Evolutionary conservation across 2,888 invertebrate species (phyloP), one percentile per base, ranked within the genome.

Genomic region (Meganola albula): DNA sequence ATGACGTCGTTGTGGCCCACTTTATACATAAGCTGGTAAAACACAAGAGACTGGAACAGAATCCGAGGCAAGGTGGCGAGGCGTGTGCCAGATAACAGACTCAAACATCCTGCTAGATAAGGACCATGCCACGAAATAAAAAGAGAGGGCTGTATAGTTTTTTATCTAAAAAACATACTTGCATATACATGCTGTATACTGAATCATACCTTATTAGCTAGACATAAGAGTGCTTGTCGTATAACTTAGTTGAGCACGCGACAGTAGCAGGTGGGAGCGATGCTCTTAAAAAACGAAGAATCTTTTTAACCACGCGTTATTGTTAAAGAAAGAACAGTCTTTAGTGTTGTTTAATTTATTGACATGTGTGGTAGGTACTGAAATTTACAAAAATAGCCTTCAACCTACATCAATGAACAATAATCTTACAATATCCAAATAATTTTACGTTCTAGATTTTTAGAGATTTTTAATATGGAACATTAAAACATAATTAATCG

Each of bases 81-180:
- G 77, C 82, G 80, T 75, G 83, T 75, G 80, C 80, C 63, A 74
- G 83, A 84, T 83, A 83, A 80, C 74, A 70, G 62, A 65, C 67
- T 70, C 72, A 78, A 83, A 84, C 84, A 80, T 82, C 83, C 79
- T 74, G 73, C 59, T 53, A 56, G 70, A 74, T 64, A 71, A 62
- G 67, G 74, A 75, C 63, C 63, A 62, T 67, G 66, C 69, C 63
- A 66, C 71, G 58, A 56, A 60, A 62, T 49, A 50, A 64, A 80
- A 61, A 55, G 70, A 66, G 71, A 78, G 54, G 54, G 61, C 54
- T 54, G 60, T 44, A 60, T 52, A 58, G 51, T 74, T 78, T 74
- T 82, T 79, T 73, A 70, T 50, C 58, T 66, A 72, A 80, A 82
- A 77, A 77, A 73, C 59, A 54, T 57, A 62, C 53, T 52, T 57